Evolutionary conservation across 2,113 vertebrate species (phyloP).

Genomic region (Aegotheles bennettii): DNA sequence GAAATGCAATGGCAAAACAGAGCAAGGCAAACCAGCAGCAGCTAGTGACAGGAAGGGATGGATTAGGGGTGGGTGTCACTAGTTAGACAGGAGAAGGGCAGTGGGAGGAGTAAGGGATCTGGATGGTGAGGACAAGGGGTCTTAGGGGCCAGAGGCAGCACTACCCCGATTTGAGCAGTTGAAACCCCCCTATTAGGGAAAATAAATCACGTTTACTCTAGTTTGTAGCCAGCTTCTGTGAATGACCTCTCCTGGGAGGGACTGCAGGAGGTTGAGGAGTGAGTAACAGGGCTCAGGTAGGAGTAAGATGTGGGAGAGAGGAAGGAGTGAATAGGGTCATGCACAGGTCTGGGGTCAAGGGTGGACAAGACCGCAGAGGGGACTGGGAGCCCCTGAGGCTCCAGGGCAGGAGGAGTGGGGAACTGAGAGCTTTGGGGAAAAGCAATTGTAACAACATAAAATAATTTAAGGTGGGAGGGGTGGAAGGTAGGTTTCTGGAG

Average conservation of each 20-base stretch:
- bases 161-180: neutral
- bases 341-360: fast-evolving
- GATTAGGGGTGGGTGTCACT: neutral
- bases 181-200: neutral
- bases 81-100: neutral
- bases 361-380: neutral
- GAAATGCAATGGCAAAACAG: neutral
- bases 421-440: neutral
- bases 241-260: neutral
- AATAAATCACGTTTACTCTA: neutral
- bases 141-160: neutral
- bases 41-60: neutral
- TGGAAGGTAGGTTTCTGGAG: neutral
- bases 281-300: neutral
- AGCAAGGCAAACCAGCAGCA: neutral
- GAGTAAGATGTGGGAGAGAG: neutral
- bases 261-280: neutral
- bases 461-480: neutral
- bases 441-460: neutral
- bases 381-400: neutral
- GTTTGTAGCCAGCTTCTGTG: neutral
- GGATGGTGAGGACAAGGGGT: neutral
- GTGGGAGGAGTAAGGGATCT: neutral
- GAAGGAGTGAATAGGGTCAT: neutral
- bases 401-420: neutral